Base-by-base conservation (phyloP, 2,113 vertebrate genomes). In the Lasiurus cinereus region DNA sequence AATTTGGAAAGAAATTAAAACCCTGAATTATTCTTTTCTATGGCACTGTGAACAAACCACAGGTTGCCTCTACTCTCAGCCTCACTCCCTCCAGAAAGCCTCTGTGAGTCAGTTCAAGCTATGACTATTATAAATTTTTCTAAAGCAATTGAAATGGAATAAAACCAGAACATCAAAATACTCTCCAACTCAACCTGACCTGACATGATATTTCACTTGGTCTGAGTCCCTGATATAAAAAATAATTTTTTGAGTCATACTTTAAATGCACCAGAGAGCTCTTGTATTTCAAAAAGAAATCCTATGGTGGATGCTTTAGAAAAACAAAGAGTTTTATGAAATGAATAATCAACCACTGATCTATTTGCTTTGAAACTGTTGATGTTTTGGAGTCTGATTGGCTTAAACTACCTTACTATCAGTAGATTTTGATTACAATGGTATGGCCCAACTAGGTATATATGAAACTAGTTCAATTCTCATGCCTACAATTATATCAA, bases 181-280 rank as follows among this genome's bases (percentile, higher is more conserved):
- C 22, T 80, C 84, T 97, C 95, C 94, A 97, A 95, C 70, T 86
- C 96, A 96, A 64, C 54, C 83, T 94, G 91, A 97, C 87, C 80
- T 1, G 11, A 93, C 77, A 82, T 95, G 92, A 82, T 95, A 97
- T 96, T 97, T 97, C 83, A 92, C 80, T 97, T 96, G 92, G 94
- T 95, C 92, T 89, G 88, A 97, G 31, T 94, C 56, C 70, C 52
- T 94, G 27, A 29, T 84, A 19, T 64, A 4, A 46, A 90, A 74
- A 84, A 78, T 7, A 69, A 69, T n/a, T 50, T 50, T 92, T 88
- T 91, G 86, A 96, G 83, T 93, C 90, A 83, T 93, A 33, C 54
- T 97, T 97, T 86, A 91, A 96, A 97, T 91, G 69, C n/a, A 89
- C 52, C 46, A 91, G 76, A 89, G 33, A 96, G 43, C 31, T 56